Evolutionary conservation across 2,113 vertebrate genomes (phyloP), one percentile per base, ranked within the genome.

Genomic region (Bos taurus): DNA sequence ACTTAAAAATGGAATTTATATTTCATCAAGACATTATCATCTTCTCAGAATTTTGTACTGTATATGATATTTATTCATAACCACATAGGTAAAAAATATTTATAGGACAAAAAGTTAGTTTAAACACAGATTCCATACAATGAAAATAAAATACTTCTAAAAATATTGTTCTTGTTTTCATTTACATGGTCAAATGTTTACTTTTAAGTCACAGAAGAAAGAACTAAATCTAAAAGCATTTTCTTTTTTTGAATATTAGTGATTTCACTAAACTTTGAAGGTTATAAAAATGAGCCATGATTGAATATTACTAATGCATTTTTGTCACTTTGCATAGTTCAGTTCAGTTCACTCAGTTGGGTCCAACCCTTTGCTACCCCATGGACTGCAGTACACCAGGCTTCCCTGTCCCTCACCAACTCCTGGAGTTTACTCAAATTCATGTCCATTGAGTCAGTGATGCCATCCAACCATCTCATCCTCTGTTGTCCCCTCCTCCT

Each of bases 61-160:
- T 54, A 59, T 90, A 81, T 86, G 26, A 54, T 80, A 43, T 64
- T 93, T 96, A 96, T 48, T 94, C 28, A 84, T 14, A 98, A 78
- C 23, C 50, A 60, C 15, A 54, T 13, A 52, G 30, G 12, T 30
- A 21, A 81, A 88, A 96, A 89, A 91, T 87, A 40, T 26, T 62
- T 16, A 78, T 16, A 89, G 30, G 50, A 91, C 19, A 91, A 91
- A 26, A 88, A 90, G 48, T 84, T 25, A 87, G 9, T 17, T 88
- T 93, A 96, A 92, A 86, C 4, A 89, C 7, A 89, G 43, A 94
- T 52, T 30, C 36, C 50, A 94, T 1, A 94, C 28, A 95, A 94
- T 13, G 30, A 84, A 97, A 96, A 67, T 46, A 71, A 30, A 78
- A 88, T 52, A 54, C 17, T 84, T 48, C 30, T 87, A 50, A 30